These are phyloP conservation scores for Acleris sparsana DNA, from an alignment of 2,888 invertebrate species.

Conservation along the genomic window DNA sequence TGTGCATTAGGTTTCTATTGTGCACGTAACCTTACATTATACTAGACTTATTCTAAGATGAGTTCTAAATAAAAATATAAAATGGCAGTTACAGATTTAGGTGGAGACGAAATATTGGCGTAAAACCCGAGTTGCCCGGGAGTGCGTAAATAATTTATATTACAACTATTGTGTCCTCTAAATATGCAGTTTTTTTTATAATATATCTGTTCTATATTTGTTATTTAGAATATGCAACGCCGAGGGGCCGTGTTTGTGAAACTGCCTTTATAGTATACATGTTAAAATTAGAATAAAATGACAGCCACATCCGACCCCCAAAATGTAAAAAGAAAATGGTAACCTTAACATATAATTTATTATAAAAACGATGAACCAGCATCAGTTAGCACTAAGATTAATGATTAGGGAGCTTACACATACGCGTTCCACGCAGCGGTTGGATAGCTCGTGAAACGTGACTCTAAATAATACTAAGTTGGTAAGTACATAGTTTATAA, in stretches of 20 bases:
- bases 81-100: conserved; percentile 46
- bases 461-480: conserved; percentile 13
- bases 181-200: conserved; percentile 25
- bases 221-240: conserved; percentile 50
- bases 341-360: conserved; percentile 25
- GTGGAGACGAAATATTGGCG: conserved; percentile 31
- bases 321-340: conserved; percentile 35
- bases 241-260: conserved; percentile 36
- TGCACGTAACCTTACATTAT: conserved; percentile 36
- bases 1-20: conserved; percentile 43
- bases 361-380: conserved; percentile 47
- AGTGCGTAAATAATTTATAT: conserved; percentile 22
- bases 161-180: conserved; percentile 35
- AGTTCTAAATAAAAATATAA: conserved; percentile 44
- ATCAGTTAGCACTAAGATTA: conserved; percentile 38
- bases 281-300: conserved; percentile 20
- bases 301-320: conserved; percentile 40
- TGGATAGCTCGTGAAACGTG: background rate
- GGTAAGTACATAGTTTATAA: conserved; percentile 10
- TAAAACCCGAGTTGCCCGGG: conserved; percentile 16
- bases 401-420: conserved; percentile 6
- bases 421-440: background rate
- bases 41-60: conserved; percentile 28
- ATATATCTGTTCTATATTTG: conserved; percentile 40
- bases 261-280: conserved; percentile 35